Evolutionary conservation across 2,888 invertebrate genomes (phyloP).

Genomic region (Myathropa florea): DNA sequence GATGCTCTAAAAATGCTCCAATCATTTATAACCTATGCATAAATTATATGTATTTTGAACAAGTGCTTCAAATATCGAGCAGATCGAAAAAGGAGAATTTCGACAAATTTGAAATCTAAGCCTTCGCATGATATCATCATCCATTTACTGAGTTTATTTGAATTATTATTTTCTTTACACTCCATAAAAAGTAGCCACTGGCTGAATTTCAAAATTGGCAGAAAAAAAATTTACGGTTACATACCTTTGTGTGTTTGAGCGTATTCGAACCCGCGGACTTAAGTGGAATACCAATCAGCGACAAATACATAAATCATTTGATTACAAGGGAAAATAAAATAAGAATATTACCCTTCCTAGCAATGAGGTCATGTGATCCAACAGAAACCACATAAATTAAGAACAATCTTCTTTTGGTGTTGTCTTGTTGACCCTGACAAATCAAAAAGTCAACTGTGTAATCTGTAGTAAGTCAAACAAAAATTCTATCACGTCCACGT

Average conservation of each 20-base stretch:
- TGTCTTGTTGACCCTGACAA: conserved; percentile 29
- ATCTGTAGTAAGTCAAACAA: conserved; percentile 17
- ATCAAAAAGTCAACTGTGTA: conserved; percentile 25
- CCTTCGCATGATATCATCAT: too few species aligned
- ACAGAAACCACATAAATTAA: neutral
- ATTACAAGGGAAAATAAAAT: neutral
- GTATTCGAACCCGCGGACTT: neutral
- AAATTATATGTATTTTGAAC: too few species aligned
- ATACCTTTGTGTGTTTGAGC: neutral
- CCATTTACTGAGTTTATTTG: too few species aligned
- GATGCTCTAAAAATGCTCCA: too few species aligned
- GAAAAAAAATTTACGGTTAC: neutral
- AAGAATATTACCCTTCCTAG: neutral
- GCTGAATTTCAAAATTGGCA: neutral
- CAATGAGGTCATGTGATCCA: neutral
- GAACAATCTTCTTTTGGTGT: neutral
- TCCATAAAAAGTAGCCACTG: too few species aligned
- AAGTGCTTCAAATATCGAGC: too few species aligned
- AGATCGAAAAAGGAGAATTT: too few species aligned
- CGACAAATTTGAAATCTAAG: too few species aligned
- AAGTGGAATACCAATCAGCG: neutral
- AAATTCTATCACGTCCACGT: conserved; percentile 36
- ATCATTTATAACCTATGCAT: too few species aligned
- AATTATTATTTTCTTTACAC: too few species aligned
- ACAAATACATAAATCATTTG: neutral